These are phyloP conservation scores for Blennius ocellaris DNA, from an alignment of 2,113 vertebrate genomes.

Conservation along the genomic window DNA sequence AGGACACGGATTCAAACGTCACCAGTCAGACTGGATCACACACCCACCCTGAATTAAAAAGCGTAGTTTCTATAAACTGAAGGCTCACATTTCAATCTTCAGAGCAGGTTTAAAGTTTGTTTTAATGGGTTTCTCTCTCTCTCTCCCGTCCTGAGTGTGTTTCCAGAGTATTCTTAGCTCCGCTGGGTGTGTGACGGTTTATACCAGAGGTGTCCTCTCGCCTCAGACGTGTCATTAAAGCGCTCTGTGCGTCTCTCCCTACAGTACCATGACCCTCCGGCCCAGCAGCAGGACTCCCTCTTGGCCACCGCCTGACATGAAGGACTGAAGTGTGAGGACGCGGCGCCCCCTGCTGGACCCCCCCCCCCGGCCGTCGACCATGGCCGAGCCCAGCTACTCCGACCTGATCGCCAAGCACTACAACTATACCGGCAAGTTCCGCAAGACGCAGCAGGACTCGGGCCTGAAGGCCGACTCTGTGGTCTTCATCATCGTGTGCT, in stretches of 20 bases:
- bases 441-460: conserved; percentile 81
- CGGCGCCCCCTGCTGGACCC: conserved; percentile 67
- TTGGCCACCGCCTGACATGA: conserved; percentile 70
- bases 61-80: too few relatives aligned
- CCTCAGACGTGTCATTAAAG: neutral
- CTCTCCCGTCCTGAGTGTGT: neutral
- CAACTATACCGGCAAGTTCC: conserved; percentile 94
- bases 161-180: neutral
- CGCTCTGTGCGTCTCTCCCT: conserved; percentile 4
- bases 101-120: neutral
- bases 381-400: conserved; percentile 83
- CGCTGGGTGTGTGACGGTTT: neutral
- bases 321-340: conserved; percentile 49
- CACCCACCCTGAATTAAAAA: too few relatives aligned
- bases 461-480: conserved; percentile 89
- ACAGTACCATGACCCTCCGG: conserved; percentile 53
- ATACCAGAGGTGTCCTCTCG: neutral
- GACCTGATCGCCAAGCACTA: conserved; percentile 93
- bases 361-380: conserved; percentile 58
- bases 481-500: conserved; percentile 97
- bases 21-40: too few relatives aligned
- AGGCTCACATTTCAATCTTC: neutral
- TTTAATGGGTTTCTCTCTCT: neutral
- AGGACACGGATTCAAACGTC: neutral
- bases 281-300: conserved; percentile 40